Conservation (phyloP, 2,113 vertebrate genomes). For the Hipposideros armiger region DNA sequence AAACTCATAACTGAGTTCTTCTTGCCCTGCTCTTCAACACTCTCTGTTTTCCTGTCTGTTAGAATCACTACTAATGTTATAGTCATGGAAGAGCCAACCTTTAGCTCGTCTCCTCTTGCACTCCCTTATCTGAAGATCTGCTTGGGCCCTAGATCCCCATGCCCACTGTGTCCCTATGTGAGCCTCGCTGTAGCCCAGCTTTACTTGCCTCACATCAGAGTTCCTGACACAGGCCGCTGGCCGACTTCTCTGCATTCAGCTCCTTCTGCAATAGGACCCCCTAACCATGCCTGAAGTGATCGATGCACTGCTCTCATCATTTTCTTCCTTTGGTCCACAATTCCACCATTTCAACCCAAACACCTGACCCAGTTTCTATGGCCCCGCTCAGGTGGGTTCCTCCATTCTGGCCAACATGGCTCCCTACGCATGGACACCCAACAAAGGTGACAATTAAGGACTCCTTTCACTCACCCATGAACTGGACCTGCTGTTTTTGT, state of each 20-base stretch:
- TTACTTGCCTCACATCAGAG: background rate
- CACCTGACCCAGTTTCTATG: background rate
- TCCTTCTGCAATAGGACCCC: background rate
- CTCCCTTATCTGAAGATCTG: background rate
- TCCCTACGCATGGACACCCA: background rate
- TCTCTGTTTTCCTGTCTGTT: background rate
- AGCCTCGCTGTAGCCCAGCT: background rate
- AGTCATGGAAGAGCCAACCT: background rate
- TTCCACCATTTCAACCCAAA: background rate
- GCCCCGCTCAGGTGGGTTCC: fast-evolving
- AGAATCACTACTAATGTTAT: background rate
- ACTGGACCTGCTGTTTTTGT: background rate
- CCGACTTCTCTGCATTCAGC: background rate
- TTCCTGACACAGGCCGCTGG: background rate
- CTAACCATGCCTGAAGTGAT: background rate
- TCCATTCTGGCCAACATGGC: background rate
- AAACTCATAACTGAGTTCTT: background rate
- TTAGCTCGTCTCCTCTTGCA: background rate
- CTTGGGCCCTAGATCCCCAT: background rate
- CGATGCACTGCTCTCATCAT: background rate
- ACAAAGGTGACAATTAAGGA: background rate
- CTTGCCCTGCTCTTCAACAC: background rate
- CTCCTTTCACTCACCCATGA: too few relatives aligned
- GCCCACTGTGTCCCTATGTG: fast-evolving
- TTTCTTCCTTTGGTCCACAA: background rate